Base-by-base conservation (phyloP, 2,888 invertebrate genomes). In the Erebia epiphron region DNA sequence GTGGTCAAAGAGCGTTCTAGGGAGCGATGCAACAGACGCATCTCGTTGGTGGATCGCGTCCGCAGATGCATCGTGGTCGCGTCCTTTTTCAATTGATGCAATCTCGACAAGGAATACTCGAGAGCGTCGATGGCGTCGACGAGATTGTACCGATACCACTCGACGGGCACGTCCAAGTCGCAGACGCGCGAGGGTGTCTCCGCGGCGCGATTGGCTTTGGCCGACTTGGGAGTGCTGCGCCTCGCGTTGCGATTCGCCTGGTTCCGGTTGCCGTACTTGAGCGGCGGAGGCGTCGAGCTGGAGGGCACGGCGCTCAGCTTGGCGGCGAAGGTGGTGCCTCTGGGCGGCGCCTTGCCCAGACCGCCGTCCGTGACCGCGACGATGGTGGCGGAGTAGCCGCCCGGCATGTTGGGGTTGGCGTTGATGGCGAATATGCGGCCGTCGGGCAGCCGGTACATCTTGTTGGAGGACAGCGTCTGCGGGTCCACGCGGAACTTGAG, bases 81-180 rank as follows among this genome's bases (percentile, higher is more conserved):
- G 75, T 90, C 92, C 76, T 91, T 92, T 72, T 94, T 94, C 52
- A 95, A 80, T 76, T 92, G 92, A 49, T 92, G 86, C 63, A 95
- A 83, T 52, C 94, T 90, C 18, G 91, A 85, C 26, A 94, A 84
- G 8, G 95, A 90, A 82, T 94, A 95, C 73, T 94, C 94, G 67
- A 95, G 88, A 43, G 95, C 92, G 73, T 94, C 94, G 43, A 94
- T 90, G 1, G 95, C 94, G 76, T 95, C 94, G 64, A 94, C 82
- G 46, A 94, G 86, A 74, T 95, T 95, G 76, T 94, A 94, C 71
- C 95, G 90, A 78, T 92, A 95, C 95, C 95, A 95, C 79, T 95
- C 95, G 63, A 93, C 86, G 16, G 93, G 91, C 10, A 90, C 89
- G 73, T 86, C 83, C 54, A 91, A 75, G 78, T 92, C 90, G 72